phyloP scores from a whole-genome alignment of 37 sponge, comb jelly and placozoan species.

The Bolinopsis microptera region DNA sequence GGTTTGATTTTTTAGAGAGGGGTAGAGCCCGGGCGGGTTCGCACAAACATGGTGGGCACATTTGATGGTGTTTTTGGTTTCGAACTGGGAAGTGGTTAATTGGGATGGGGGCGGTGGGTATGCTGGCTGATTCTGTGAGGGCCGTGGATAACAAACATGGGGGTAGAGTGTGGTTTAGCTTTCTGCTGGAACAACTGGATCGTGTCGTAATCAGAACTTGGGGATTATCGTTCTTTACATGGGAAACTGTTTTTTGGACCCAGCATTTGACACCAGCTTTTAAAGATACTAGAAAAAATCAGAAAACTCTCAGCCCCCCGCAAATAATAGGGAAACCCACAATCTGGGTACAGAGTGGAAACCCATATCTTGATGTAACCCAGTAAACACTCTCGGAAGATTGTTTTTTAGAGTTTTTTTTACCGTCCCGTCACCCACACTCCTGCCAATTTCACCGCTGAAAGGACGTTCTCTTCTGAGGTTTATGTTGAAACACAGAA shows the following conservation, averaged over 20 bases:
- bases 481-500: conserved; percentile 32
- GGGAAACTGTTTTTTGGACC: conserved; percentile 36
- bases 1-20: conserved; percentile 17
- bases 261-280: not conserved
- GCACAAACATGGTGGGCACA: conserved; percentile 24
- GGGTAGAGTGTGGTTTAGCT: not conserved
- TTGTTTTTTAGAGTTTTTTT: conserved; percentile 15
- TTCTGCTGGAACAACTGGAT: conserved; percentile 59
- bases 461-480: conserved; percentile 14
- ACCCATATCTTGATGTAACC: conserved; percentile 63
- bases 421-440: conserved; percentile 40
- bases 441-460: not conserved
- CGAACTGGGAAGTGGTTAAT: conserved; percentile 40
- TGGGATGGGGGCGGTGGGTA: not conserved
- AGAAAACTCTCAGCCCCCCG: conserved; percentile 12
- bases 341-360: not conserved
- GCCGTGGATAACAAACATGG: not conserved
- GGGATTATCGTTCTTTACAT: conserved; percentile 35
- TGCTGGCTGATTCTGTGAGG: not conserved
- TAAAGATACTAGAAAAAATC: conserved; percentile 15
- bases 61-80: conserved; percentile 65
- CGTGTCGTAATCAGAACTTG: conserved; percentile 34
- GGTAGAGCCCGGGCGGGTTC: conserved; percentile 24
- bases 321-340: not conserved
- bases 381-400: conserved; percentile 20